phyloP scores from a whole-genome alignment of 64 coral and sea anemone genomes.

The Orbicella faveolata region DNA sequence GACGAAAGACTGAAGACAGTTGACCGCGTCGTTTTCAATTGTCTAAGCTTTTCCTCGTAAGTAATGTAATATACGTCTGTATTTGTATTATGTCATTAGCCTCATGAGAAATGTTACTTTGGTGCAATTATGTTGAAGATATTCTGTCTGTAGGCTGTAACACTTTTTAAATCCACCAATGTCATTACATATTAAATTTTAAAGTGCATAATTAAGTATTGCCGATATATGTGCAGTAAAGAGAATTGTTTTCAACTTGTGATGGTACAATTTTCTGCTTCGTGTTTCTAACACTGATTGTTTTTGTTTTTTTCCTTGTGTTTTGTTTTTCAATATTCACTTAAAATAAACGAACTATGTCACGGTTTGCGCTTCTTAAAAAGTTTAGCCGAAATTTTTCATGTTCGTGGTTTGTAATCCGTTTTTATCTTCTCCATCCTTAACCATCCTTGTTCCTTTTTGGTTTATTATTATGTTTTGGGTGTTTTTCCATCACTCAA shows the following conservation, averaged over 20 bases:
- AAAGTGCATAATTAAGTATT: background rate
- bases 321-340: too few species aligned
- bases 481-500: too few species aligned
- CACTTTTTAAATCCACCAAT: slow-evolving; percentile 26
- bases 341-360: too few species aligned
- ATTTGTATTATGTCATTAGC: background rate
- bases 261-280: too few species aligned
- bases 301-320: too few species aligned
- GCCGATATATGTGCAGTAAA: slow-evolving; percentile 15
- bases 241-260: slow-evolving; percentile 19
- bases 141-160: background rate
- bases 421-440: too few species aligned
- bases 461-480: too few species aligned
- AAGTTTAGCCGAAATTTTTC: too few species aligned
- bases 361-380: too few species aligned
- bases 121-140: background rate
- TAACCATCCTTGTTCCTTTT: too few species aligned
- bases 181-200: slow-evolving; percentile 12
- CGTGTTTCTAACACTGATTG: too few species aligned
- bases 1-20: background rate
- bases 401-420: too few species aligned
- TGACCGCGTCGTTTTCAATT: background rate
- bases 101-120: background rate
- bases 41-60: background rate
- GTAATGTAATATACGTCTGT: background rate